Evolutionary conservation across 2,113 vertebrate species (phyloP), one percentile per base, ranked within the genome.

Genomic region (Hemibagrus wyckioides): DNA sequence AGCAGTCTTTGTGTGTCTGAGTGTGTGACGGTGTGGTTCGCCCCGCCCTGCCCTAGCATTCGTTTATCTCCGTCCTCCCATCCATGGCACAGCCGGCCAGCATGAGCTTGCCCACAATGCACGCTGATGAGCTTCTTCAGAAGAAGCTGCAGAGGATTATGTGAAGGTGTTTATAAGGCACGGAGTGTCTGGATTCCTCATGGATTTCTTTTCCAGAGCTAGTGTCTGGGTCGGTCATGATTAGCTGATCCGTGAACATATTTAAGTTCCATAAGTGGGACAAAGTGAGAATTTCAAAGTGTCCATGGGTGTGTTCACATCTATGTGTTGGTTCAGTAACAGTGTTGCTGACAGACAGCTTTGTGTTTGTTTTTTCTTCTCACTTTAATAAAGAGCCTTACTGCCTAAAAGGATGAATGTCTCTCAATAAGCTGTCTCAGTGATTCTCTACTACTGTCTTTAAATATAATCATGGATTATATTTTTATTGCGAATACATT

Each of bases 1-100:
- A 93, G 88, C 86, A 61, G 73, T 90, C 82, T 91, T 91, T 92
- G 91, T 92, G 91, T 92, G 83, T 86, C 83, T 88, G 71, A 87
- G 82, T 89, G 79, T 83, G 84, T 88, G 83, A 86, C 36, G 56
- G 82, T 80, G 79, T 85, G 80, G 80, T 87, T 86, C 44, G 85
- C 85, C 88, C 90, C 85, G 88, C 79, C 88, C 90, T 84, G 87
- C 75, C 83, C 56, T 69, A 69, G 80, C 30, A 1, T 89, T 90
- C 87, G 80, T 89, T 90, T 88, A 89, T 90, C 54, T 71, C 89
- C 73, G 57, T 88, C 84, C 81, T 90, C 84, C 90, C 83, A 84
- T 88, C 80, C 86, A 87, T 88, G 84, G 88, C 76, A 75, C 75
- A 82, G 79, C 69, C 59, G 86, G 88, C 89, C 85, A 83, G 82